Conservation (phyloP, 2,797 vertebrate species). For the Scolopax rusticola region DNA sequence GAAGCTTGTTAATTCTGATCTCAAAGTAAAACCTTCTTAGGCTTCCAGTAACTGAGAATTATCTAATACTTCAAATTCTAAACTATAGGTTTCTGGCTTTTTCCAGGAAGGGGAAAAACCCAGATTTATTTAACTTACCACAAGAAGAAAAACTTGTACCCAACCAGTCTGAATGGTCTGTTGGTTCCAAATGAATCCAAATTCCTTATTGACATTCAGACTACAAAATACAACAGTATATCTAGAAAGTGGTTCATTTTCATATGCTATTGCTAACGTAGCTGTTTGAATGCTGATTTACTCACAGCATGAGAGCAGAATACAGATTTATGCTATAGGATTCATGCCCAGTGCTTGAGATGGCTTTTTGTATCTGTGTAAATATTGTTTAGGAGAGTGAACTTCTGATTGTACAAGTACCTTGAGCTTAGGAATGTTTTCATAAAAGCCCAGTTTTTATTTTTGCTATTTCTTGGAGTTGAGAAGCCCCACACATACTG, state of each 20-base stretch:
- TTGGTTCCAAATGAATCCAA: not conserved
- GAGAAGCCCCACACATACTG: not conserved
- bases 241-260: not conserved
- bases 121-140: not conserved
- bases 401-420: not conserved
- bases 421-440: not conserved
- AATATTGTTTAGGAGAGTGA: not conserved
- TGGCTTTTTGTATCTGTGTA: not conserved
- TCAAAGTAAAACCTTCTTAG: not conserved
- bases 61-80: not conserved
- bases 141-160: not conserved
- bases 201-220: not conserved
- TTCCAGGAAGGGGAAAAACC: not conserved
- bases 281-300: constrained; percentile 19
- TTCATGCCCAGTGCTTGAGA: not conserved
- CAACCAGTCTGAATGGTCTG: not conserved
- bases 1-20: not conserved
- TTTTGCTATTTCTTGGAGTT: not conserved
- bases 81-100: not conserved
- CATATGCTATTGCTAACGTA: not conserved
- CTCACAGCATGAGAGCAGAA: not conserved
- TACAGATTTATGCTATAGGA: not conserved
- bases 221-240: not conserved
- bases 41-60: not conserved
- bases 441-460: not conserved